Evolutionary conservation across 2,888 invertebrate species (phyloP).

Genomic region (Eupithecia pulchellata): DNA sequence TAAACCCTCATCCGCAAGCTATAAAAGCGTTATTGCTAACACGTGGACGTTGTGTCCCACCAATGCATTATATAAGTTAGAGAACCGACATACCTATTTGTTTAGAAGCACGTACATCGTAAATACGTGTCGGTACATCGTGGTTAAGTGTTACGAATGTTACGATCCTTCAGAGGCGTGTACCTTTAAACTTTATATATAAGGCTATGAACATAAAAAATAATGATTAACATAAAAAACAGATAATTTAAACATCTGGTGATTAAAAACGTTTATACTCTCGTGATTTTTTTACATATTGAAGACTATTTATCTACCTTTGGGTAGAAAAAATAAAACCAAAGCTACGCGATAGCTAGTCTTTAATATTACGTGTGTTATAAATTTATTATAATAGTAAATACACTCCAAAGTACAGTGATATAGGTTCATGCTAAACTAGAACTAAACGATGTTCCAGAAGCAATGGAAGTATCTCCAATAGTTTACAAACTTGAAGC

Average conservation of each 20-base stretch:
- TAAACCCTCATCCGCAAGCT: slow-evolving; percentile 22
- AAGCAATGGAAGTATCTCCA: slow-evolving; percentile 12
- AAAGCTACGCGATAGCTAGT: too few relatives aligned
- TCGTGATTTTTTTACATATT: too few relatives aligned
- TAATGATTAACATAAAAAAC: background rate
- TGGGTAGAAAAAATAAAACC: too few relatives aligned
- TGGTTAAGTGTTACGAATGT: slow-evolving; percentile 40
- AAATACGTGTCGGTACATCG: slow-evolving; percentile 22
- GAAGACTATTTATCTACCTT: too few relatives aligned
- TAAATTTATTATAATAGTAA: too few relatives aligned
- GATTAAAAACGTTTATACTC: too few relatives aligned
- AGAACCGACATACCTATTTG: slow-evolving; percentile 26
- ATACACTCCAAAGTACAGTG: background rate
- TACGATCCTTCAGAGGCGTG: slow-evolving; percentile 20
- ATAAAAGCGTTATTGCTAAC: slow-evolving; percentile 30
- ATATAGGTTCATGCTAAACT: background rate
- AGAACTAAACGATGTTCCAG: background rate
- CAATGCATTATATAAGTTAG: slow-evolving; percentile 21
- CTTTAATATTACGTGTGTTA: too few relatives aligned
- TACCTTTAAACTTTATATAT: slow-evolving; percentile 16
- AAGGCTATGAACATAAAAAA: background rate
- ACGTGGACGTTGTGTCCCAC: slow-evolving; percentile 25
- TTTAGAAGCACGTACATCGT: slow-evolving; percentile 39
- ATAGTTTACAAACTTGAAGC: slow-evolving; percentile 17
- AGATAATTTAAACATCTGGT: background rate